Evolutionary conservation across 2,113 vertebrate genomes (phyloP), one percentile per base, ranked within the genome.

Genomic region (Macquaria ambigua): DNA sequence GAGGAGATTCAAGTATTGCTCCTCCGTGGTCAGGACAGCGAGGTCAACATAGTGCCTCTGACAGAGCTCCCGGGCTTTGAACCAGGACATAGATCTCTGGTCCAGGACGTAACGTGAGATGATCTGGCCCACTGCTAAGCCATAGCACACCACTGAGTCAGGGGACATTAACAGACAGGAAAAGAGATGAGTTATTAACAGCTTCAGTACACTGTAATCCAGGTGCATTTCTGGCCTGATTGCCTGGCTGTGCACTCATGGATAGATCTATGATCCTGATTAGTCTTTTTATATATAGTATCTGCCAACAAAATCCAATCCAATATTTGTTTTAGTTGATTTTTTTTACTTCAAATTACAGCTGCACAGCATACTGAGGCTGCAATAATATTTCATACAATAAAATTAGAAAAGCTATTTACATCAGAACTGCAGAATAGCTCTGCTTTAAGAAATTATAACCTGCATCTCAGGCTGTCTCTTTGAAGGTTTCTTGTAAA

Each of bases 41-140:
- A 92, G 67, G 68, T 92, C 85, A 4, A 84, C 81, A 23, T 88
- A 89, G 78, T 90, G 81, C 58, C 7, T 84, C 68, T 77, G 83
- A 74, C 91, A 92, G 55, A 88, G 86, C 68, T 79, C 68, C 72
- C 23, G 83, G 14, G 83, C 76, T 72, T 84, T 12, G 55, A 34
- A n/a, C 91, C 91, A 87, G 31, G 87, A 15, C 59, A 77, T 75
- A 1, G 56, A 50, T 53, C 43, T 77, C 56, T 87, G 39, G 5
- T 74, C 2, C 39, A 79, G 52, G 66, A 68, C 11, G 66, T 89
- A 63, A 2, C n/a, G 74, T 6, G 82, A 61, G 7, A 39, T n/a
- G 18, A n/a, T n/a, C 39, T 84, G 71, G 3, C 83, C 77, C 11
- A 50, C 41, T 16, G 81, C 77, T 43, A 86, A 63, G 28, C 37